phyloP scores from a whole-genome alignment of 2,113 vertebrate genomes.

The cat (Felis catus) region F.catus_Fca126_mat1.0 CM031420.1:8330501-8331000 shows the following conservation, averaged over 20 bases:
- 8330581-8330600: background rate
- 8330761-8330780: too few species aligned
- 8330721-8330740: accelerated
- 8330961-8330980: background rate
- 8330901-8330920: background rate
- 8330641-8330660: too few species aligned
- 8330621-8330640: background rate
- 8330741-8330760: background rate
- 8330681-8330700: too few species aligned
- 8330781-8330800: background rate
- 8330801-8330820: background rate
- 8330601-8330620: too few species aligned
- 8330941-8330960: accelerated
- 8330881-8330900: background rate
- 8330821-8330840: background rate
- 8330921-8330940: background rate
- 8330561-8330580: background rate
- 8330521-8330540: background rate
- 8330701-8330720: background rate
- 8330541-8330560: background rate
- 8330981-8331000: background rate
- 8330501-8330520: background rate
- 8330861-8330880: too few species aligned
- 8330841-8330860: background rate
- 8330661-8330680: background rate